Base-by-base conservation (phyloP, 1,140 invertebrate genomes). In the Reticulitermes speratus region DNA sequence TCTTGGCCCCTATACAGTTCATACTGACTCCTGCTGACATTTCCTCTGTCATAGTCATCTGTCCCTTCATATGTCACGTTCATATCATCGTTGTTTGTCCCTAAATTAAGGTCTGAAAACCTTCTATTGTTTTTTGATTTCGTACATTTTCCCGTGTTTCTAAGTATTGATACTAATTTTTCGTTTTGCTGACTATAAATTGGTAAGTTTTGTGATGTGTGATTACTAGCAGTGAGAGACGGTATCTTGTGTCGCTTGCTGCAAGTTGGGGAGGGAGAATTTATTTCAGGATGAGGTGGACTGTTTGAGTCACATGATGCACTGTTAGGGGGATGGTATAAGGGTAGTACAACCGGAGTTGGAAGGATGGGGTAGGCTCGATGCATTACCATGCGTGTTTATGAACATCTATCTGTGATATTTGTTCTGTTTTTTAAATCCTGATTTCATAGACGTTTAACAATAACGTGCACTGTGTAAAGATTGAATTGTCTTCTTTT, bases 361-460 rank as follows among this genome's bases (percentile, higher is more conserved):
- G 84, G 84, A 2, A n/a, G 16, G 16, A 84, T 84, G 19, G 48
- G 84, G 14, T 75, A 75, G n/a, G 65, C 25, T 32, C 84, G 84
- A 84, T 84, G 55, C 84, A 84, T 84, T 52, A 7, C 84, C 32
- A 84, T 45, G 44, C 25, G 30, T 32, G 9, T 84, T 84, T 23
- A 52, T n/a, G n/a, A 32, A 38, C 48, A 52, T 55, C 25, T 32
- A 38, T 83, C 8, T 84, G 44, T 11, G n/a, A 30, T 16, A 75
- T 75, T 11, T 75, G 65, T 25, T 75, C 65, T 7, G 65, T 55
- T 12, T 48, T 55, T 19, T 55, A 16, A 55, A 5, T 21, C 3
- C 52, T 55, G 14, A 2, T 55, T 55, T 55, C 3, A 19, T 55
- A 55, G 7, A 55, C 19, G 19, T 55, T 48, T 55, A 55, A 55